Conservation (phyloP, 2,797 vertebrate genomes). For the Danio tinwini region DNA sequence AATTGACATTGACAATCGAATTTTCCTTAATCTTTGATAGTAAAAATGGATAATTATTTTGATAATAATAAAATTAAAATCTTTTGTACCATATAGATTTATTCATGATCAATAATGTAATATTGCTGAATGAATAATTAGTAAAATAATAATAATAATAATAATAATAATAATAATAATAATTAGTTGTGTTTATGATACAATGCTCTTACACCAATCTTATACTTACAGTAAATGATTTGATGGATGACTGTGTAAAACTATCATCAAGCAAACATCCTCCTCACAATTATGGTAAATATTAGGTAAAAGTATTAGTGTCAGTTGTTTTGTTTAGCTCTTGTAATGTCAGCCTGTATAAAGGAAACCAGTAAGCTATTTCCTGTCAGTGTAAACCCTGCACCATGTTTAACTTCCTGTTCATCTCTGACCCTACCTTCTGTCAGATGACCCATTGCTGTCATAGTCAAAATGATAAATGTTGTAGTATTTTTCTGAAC, state of each 20-base stretch:
- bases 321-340: slow-evolving; percentile 6
- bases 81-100: too few species aligned
- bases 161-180: too few species aligned
- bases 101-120: too few species aligned
- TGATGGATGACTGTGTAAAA: not conserved
- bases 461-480: not conserved
- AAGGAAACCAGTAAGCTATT: slow-evolving; percentile 33
- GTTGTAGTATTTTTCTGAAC: not conserved
- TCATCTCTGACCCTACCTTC: slow-evolving; percentile 35
- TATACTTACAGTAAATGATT: not conserved
- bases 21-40: too few species aligned
- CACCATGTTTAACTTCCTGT: slow-evolving; percentile 38
- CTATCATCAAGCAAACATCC: not conserved
- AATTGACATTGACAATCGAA: too few species aligned
- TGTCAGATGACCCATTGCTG: slow-evolving; percentile 20
- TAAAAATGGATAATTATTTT: too few species aligned
- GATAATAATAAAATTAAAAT: too few species aligned
- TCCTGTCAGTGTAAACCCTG: slow-evolving; percentile 49
- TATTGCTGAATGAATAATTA: too few species aligned
- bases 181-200: not conserved
- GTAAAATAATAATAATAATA: too few species aligned
- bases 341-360: slow-evolving; percentile 2
- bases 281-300: not conserved
- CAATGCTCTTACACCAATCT: not conserved
- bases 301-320: not conserved